Percentiles rank a stretch among this genome's conserved stretches.
Conservation (phyloP, 2,888 invertebrate genomes). For the Dimorphilus gyrociliatus region DNA sequence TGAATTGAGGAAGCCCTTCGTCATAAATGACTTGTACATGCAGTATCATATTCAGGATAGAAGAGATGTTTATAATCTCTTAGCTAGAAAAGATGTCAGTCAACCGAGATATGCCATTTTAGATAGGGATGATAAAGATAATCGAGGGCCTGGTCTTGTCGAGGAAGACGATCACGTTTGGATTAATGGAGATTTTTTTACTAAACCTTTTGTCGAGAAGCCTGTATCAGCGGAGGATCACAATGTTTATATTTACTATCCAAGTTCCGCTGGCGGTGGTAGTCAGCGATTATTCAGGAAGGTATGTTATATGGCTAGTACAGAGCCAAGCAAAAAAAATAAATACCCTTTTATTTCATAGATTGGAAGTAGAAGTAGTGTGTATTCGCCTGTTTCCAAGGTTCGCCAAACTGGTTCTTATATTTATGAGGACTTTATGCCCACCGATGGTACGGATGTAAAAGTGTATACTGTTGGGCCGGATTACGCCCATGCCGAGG, state of each 20-base stretch:
- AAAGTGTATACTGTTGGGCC: conserved; percentile 97
- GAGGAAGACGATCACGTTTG: conserved; percentile 95
- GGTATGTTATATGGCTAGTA: conserved; percentile 41
- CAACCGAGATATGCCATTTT: conserved; percentile 93
- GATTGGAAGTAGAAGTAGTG: conserved; percentile 96
- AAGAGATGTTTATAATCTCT: conserved; percentile 78
- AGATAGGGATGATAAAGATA: conserved; percentile 52
- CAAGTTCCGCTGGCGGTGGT: conserved; percentile 89
- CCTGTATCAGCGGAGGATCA: conserved; percentile 99
- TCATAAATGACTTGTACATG: conserved; percentile 94
- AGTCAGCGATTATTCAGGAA: conserved; percentile 93
- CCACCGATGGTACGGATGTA: conserved; percentile 79
- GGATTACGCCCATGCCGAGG: conserved; percentile 98
- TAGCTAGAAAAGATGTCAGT: conserved; percentile 84
- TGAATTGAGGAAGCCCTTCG: conserved; percentile 76
- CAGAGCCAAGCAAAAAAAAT: not conserved
- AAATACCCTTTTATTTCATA: conserved; percentile 37
- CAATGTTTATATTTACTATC: conserved; percentile 98
- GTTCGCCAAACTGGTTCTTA: conserved; percentile 93
- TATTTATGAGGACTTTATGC: conserved; percentile 99
- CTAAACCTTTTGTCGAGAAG: conserved; percentile 98
- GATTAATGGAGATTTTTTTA: conserved; percentile 75
- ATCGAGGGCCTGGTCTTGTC: conserved; percentile 53
- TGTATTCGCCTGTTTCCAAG: conserved; percentile 78
- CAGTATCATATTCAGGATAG: conserved; percentile 86